Conservation (phyloP, 2,797 vertebrate species). For the Loriculus beryllinus region DNA sequence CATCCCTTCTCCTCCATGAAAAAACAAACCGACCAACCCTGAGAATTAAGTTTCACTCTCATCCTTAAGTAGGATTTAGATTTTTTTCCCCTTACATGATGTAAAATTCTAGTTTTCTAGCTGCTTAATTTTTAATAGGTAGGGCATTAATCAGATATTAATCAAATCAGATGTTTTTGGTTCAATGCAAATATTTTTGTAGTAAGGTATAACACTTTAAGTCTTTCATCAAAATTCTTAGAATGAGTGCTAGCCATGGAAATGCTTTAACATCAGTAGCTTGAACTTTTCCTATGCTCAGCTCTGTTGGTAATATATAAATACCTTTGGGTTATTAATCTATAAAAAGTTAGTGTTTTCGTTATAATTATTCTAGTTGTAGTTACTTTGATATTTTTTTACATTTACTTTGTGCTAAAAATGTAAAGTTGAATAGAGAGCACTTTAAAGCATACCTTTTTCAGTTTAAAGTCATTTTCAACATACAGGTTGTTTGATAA, state of each 20-base stretch:
- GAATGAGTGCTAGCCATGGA: background rate
- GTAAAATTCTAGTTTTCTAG: slow-evolving; percentile 49
- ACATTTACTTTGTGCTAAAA: slow-evolving; percentile 43
- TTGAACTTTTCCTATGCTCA: slow-evolving; percentile 38
- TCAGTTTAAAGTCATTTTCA: slow-evolving; percentile 56
- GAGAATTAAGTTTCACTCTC: background rate
- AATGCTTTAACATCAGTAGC: background rate
- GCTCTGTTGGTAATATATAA: slow-evolving; percentile 22
- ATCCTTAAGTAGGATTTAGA: background rate
- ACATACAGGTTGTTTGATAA: slow-evolving; percentile 38
- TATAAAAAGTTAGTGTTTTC: background rate
- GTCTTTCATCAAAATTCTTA: slow-evolving; percentile 45
- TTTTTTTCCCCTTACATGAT: background rate
- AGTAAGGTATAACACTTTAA: slow-evolving; percentile 54
- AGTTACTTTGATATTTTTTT: slow-evolving; percentile 1
- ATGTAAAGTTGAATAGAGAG: slow-evolving; percentile 29
- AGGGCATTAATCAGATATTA: slow-evolving; percentile 21
- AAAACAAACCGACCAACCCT: background rate
- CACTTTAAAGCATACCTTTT: slow-evolving; percentile 70
- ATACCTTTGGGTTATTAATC: background rate
- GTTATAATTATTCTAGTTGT: background rate
- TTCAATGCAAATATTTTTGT: slow-evolving; percentile 22
- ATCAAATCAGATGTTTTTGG: background rate
- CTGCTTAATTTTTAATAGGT: slow-evolving; percentile 1
- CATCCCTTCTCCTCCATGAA: background rate